Percentiles rank a stretch among this genome's conserved stretches.
Conservation (phyloP, 2,888 invertebrate species). For the Meteorus cinctellus region DNA sequence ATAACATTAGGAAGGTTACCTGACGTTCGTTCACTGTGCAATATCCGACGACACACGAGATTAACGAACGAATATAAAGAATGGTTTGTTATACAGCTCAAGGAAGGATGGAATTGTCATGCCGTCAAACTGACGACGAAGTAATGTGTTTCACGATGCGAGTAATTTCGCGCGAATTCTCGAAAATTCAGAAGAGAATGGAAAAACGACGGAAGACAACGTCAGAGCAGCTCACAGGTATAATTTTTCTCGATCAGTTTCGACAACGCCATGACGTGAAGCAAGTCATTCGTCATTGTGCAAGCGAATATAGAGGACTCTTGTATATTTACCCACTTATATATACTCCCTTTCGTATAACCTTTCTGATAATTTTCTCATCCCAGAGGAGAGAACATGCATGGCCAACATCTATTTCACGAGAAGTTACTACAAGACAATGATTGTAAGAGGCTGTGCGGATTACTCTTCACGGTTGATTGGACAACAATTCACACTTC, state of each 20-base stretch:
- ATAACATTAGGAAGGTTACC: background rate
- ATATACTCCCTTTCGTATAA: constrained; percentile 24
- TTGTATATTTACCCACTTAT: background rate
- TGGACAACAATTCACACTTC: background rate
- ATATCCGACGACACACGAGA: background rate
- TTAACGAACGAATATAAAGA: constrained; percentile 30
- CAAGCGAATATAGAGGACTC: constrained; percentile 8
- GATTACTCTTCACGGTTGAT: constrained; percentile 26
- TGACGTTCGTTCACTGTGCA: background rate
- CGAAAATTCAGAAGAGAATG: constrained; percentile 30
- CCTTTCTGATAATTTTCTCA: constrained; percentile 3
- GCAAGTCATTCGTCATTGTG: constrained; percentile 45
- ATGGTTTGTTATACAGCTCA: constrained; percentile 29
- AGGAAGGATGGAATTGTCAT: constrained; percentile 40
- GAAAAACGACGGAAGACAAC: constrained; percentile 39
- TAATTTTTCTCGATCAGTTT: constrained; percentile 62
- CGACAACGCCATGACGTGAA: constrained; percentile 51
- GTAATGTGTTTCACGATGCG: constrained; percentile 12
- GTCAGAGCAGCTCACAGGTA: constrained; percentile 5
- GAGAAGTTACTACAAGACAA: background rate
- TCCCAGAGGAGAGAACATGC: background rate
- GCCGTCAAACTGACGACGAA: constrained; percentile 30
- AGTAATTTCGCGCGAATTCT: constrained; percentile 38
- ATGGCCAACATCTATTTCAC: constrained; percentile 2
- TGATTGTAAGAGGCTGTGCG: background rate